Evolutionary conservation across 23 tunicate species (phyloP).

Genomic region (Styela plicata): DNA sequence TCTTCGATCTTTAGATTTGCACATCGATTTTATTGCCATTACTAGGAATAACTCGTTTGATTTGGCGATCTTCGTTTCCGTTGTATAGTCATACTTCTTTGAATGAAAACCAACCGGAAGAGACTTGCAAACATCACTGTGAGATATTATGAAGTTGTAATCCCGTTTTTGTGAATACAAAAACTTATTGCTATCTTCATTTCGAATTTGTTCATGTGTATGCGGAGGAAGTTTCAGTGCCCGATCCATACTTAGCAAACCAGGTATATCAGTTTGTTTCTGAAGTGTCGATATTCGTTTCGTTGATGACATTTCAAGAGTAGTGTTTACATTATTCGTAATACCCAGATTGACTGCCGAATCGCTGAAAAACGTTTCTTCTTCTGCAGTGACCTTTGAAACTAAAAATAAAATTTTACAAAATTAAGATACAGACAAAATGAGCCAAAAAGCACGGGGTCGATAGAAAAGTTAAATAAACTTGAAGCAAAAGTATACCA

Average conservation of each 20-base stretch:
- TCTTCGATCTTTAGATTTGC: slow-evolving; percentile 39
- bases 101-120: not conserved
- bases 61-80: slow-evolving; percentile 29
- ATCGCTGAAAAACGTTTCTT: no score
- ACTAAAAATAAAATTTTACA: no score
- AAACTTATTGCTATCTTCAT: slow-evolving; percentile 38
- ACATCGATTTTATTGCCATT: slow-evolving; percentile 67
- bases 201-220: slow-evolving; percentile 18
- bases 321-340: no score
- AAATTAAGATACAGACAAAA: no score
- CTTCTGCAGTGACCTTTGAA: no score
- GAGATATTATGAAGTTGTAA: slow-evolving; percentile 34
- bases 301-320: no score
- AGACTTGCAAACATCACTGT: slow-evolving; percentile 42
- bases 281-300: no score
- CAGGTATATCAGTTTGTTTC: slow-evolving; percentile 33
- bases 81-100: not conserved
- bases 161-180: slow-evolving; percentile 69
- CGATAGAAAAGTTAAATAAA: no score
- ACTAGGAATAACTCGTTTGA: slow-evolving; percentile 57
- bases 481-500: no score
- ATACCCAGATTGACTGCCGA: no score
- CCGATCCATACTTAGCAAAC: slow-evolving; percentile 57
- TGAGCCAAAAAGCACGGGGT: no score
- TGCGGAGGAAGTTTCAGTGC: slow-evolving; percentile 47